Percentiles rank a stretch among this genome's conserved stretches.
Conservation (phyloP, 2,113 vertebrate species). For the Rhipidura dahli region DNA sequence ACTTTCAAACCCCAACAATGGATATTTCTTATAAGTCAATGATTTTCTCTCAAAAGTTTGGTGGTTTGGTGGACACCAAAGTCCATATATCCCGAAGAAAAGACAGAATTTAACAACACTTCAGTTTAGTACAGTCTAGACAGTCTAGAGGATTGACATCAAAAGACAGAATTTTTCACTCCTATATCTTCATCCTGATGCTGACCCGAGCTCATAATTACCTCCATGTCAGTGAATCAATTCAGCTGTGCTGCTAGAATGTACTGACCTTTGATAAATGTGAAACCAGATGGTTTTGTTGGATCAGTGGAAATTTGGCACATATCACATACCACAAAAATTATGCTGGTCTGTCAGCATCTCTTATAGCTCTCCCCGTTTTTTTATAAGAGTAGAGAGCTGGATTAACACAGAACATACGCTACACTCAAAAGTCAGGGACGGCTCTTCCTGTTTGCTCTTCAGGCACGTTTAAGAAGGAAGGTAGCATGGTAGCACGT, state of each 20-base stretch:
- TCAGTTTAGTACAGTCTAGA: neutral
- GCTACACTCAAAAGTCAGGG: neutral
- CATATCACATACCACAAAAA: neutral
- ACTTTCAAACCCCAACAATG: too few species aligned
- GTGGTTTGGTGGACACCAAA: neutral
- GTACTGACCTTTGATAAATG: conserved; percentile 55
- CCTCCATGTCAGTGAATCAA: conserved; percentile 43
- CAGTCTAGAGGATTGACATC: neutral
- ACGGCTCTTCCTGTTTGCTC: neutral
- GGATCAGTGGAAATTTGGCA: conserved; percentile 46
- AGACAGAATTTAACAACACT: neutral
- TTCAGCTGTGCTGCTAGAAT: conserved; percentile 44
- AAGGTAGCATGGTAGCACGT: neutral
- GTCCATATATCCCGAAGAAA: neutral
- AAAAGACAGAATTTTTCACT: conserved; percentile 7
- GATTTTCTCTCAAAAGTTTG: neutral
- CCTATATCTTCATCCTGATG: neutral
- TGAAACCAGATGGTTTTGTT: conserved; percentile 61
- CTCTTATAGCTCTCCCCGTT: neutral
- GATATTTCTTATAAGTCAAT: neutral
- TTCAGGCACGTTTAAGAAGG: neutral
- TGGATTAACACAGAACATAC: conserved; percentile 12
- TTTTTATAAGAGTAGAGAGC: neutral
- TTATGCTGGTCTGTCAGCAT: conserved; percentile 4
- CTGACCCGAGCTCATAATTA: conserved; percentile 37